Conservation (phyloP, 2,113 vertebrate genomes). For the Choloepus hoffmanni region DNA sequence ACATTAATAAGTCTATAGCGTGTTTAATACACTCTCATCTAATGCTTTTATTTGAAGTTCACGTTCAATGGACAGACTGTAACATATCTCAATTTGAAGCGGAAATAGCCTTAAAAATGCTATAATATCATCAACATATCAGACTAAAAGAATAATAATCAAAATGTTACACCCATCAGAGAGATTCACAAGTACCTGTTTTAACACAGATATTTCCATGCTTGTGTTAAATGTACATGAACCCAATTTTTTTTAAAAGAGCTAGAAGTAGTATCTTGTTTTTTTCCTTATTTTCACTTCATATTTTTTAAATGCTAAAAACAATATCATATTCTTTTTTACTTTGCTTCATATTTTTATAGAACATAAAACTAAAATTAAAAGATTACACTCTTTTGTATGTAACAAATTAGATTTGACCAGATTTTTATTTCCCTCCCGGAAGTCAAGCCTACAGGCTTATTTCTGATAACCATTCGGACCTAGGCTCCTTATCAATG, state of each 20-base stretch:
- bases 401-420: conserved; percentile 60
- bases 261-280: conserved; percentile 68
- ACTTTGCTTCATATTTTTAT: conserved; percentile 65
- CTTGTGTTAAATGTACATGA: conserved; percentile 64
- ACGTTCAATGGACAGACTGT: neutral
- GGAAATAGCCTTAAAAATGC: conserved; percentile 33
- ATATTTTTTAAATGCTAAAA: conserved; percentile 64
- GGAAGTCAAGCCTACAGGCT: neutral
- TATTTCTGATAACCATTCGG: conserved; percentile 47
- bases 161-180: conserved; percentile 69
- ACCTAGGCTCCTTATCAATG: conserved; percentile 42
- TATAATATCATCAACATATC: conserved; percentile 51
- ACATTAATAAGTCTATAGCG: conserved; percentile 58
- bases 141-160: conserved; percentile 40
- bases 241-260: no score
- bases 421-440: conserved; percentile 58
- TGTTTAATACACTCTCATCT: conserved; percentile 33
- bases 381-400: conserved; percentile 70
- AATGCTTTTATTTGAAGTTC: conserved; percentile 56
- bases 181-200: conserved; percentile 63
- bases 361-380: conserved; percentile 61
- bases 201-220: conserved; percentile 60
- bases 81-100: conserved; percentile 23
- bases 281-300: conserved; percentile 65
- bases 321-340: conserved; percentile 7